Conservation (phyloP, 2,888 invertebrate species). For the Elysia crispata region DNA sequence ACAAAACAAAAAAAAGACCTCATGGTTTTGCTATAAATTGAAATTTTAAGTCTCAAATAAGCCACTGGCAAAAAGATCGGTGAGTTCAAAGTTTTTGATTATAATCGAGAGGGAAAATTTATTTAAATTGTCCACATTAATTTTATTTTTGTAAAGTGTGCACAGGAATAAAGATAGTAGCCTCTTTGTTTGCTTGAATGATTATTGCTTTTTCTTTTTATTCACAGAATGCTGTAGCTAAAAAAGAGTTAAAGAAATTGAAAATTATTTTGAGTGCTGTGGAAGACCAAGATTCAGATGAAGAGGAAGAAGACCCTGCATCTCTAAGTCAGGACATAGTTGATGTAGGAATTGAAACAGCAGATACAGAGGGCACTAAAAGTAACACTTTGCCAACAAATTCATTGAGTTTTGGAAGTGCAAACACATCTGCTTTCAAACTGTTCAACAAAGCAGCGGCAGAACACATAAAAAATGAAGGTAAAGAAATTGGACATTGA, state of each 20-base stretch:
- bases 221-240: constrained; percentile 68
- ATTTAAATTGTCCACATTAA: too few relatives aligned
- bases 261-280: constrained; percentile 69
- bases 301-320: constrained; percentile 43
- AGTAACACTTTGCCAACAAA: constrained; percentile 23
- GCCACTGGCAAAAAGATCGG: too few relatives aligned
- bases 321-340: too few relatives aligned
- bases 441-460: constrained; percentile 20
- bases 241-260: constrained; percentile 68
- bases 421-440: constrained; percentile 19
- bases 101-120: too few relatives aligned
- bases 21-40: too few relatives aligned
- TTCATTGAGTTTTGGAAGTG: not conserved
- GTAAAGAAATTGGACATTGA: constrained; percentile 24
- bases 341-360: not conserved
- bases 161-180: too few relatives aligned
- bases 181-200: too few relatives aligned
- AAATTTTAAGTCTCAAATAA: too few relatives aligned
- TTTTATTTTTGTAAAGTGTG: too few relatives aligned
- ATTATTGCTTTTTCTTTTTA: not conserved
- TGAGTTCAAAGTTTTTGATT: too few relatives aligned
- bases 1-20: too few relatives aligned
- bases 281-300: constrained; percentile 65
- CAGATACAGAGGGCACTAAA: not conserved
- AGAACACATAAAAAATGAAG: constrained; percentile 44